Base-by-base conservation (phyloP, 2,888 invertebrate species). In the Thereva unica region DNA sequence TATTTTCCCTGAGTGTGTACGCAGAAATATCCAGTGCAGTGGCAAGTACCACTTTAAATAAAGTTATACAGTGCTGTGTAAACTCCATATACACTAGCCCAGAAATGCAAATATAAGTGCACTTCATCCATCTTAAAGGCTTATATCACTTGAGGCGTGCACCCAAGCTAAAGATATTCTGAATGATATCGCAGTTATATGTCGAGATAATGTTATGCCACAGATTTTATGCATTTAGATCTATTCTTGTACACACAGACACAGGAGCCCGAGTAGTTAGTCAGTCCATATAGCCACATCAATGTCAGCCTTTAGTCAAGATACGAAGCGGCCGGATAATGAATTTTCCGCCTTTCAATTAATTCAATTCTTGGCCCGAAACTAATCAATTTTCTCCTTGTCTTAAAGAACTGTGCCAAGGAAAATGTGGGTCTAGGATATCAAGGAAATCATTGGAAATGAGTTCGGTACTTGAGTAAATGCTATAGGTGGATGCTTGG, bases 121-220 rank as follows among this genome's bases (percentile, higher is more conserved):
- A 47, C 45, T 50, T 23, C 23, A 50, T 50, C 50, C 35, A 7
- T 47, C 57, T 10, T 10, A 47, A 59, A 59, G 57, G 37, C 57
- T 47, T 59, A 47, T 47, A 59, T 59, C 57, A 10, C 38, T 47
- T 37, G 57, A 59, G 47, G 9, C 37, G 47, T 10, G 37, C 45
- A 47, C 57, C 45, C 37, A 59, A 5, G 47, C 45, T 37, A 37
- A 57, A 7, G 57, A 47, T 47, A 47, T 59, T 59, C 45, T 59
- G 45, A 59, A 59, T 59, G 47, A 59, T 47, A 59, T 59, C 57
- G 57, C 38, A 23, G 23, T 47, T n/a, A 47, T 59, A 47, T 38
- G 23, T 38, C n/a, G 47, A 59, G 57, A 59, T 59, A 59, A 59
- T 59, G 47, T 59, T 59, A 59, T 47, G 47, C 23, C 41, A 10